These are phyloP conservation scores for Suillia variegata DNA, from an alignment of 2,888 invertebrate genomes.

Conservation along the genomic window DNA sequence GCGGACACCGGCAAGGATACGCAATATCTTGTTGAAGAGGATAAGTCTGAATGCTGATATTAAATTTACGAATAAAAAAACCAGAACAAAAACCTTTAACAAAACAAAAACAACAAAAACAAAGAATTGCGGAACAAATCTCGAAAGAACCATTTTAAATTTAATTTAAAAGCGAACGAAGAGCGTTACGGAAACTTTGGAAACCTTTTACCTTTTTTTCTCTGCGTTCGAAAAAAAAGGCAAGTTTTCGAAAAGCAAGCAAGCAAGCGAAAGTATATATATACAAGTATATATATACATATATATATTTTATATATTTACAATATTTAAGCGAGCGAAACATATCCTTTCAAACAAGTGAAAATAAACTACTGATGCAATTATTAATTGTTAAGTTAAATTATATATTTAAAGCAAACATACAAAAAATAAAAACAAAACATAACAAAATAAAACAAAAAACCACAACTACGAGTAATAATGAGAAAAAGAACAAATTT, in stretches of 20 bases:
- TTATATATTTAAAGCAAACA: constrained; percentile 12
- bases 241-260: not conserved
- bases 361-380: constrained; percentile 11
- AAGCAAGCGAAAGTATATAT: too few relatives aligned
- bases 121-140: constrained; percentile 14
- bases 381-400: constrained; percentile 28
- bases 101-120: not conserved
- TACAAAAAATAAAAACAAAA: constrained; percentile 7
- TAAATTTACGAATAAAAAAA: constrained; percentile 41
- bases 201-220: too few relatives aligned
- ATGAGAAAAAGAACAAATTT: too few relatives aligned
- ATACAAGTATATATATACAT: too few relatives aligned
- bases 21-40: constrained; percentile 87
- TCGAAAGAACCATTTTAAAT: constrained; percentile 36
- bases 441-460: not conserved
- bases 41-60: constrained; percentile 69
- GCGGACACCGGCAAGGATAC: constrained; percentile 91
- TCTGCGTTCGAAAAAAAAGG: too few relatives aligned
- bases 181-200: not conserved
- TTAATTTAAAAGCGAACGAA: constrained; percentile 25
- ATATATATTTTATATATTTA: constrained; percentile 5
- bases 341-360: constrained; percentile 37
- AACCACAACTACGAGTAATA: not conserved
- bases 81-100: constrained; percentile 1
- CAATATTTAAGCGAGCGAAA: constrained; percentile 28